These are phyloP conservation scores for Tangara arthus DNA, from an alignment of 2,797 vertebrate genomes.

Conservation along the genomic window DNA sequence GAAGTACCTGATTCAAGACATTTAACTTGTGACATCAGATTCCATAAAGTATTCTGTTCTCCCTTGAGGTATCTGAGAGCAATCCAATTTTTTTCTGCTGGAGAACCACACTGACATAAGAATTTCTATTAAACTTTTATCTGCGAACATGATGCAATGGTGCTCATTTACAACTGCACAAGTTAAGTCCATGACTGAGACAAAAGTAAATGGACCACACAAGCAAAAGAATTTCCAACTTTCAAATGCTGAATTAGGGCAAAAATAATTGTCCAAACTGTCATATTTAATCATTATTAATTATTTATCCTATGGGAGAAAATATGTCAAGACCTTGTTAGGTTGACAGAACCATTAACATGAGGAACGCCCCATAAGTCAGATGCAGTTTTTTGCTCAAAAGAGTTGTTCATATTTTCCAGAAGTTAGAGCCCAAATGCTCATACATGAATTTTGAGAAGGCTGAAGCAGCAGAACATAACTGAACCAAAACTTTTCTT, in stretches of 20 bases:
- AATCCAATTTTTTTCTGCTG: neutral
- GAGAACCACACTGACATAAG: neutral
- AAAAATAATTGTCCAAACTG: neutral
- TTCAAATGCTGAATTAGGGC: neutral
- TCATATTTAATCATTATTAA: neutral
- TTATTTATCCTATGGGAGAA: neutral
- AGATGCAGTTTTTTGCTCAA: neutral
- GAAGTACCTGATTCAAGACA: neutral
- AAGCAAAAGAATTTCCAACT: neutral
- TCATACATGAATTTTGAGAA: neutral
- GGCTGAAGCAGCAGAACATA: neutral
- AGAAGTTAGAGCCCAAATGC: conserved; percentile 9
- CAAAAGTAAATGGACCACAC: neutral
- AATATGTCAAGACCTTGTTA: neutral
- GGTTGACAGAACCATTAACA: neutral
- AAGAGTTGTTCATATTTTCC: neutral
- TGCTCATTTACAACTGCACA: neutral
- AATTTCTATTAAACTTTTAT: neutral
- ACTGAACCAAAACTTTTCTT: neutral
- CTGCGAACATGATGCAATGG: neutral
- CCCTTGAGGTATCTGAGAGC: neutral
- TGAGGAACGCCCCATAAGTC: neutral
- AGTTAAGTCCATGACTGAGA: neutral
- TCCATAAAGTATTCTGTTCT: neutral
- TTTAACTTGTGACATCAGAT: neutral